Conservation (phyloP, 1,140 invertebrate genomes). For the Pissodes strobi region DNA sequence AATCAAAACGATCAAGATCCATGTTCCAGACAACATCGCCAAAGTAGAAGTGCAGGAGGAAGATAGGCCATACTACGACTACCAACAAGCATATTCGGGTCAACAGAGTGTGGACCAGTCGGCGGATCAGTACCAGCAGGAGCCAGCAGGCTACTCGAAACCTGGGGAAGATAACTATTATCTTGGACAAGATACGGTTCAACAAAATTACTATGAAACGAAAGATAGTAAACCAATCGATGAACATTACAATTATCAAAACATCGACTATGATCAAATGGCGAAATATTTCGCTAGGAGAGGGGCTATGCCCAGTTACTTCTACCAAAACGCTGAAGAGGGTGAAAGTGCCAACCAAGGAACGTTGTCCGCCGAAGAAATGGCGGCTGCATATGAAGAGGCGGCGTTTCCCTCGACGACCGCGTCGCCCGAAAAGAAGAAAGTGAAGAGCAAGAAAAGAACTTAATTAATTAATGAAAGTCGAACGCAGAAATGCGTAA, state of each 20-base stretch:
- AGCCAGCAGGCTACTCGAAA: no score
- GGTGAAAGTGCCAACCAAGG: not conserved
- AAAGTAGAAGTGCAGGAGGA: conserved; percentile 33
- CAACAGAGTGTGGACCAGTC: not conserved
- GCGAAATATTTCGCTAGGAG: conserved; percentile 17
- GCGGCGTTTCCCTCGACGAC: conserved; percentile 15
- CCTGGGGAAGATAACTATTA: no score
- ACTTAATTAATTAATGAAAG: not conserved
- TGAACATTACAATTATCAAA: conserved; percentile 12
- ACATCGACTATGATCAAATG: conserved; percentile 21
- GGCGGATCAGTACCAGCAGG: no score
- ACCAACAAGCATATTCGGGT: not conserved
- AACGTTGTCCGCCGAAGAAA: not conserved
- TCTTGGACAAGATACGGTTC: not conserved
- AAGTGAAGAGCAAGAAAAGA: conserved; percentile 13
- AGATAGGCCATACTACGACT: conserved; percentile 12
- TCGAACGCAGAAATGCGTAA: no score
- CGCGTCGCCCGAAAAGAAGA: not conserved
- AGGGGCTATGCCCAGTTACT: conserved; percentile 13
- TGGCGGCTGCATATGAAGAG: conserved; percentile 9
- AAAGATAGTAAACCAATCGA: not conserved
- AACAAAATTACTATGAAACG: conserved; percentile 3
- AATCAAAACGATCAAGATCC: conserved; percentile 33
- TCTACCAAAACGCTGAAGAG: conserved; percentile 11
- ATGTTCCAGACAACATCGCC: conserved; percentile 22